Evolutionary conservation across 2,797 vertebrate species (phyloP).

Genomic region (Threskiornis aethiopicus): DNA sequence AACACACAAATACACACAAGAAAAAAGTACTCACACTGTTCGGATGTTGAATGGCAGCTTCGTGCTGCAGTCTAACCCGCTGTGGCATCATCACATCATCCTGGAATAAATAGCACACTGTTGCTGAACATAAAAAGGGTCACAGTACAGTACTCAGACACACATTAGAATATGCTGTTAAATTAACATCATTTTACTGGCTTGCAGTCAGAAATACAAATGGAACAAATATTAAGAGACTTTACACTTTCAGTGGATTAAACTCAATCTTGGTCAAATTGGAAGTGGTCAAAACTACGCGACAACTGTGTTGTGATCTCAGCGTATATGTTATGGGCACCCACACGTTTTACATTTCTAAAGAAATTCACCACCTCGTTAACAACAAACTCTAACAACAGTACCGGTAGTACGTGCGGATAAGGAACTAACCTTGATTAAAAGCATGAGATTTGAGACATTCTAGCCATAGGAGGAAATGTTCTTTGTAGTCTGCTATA

Average conservation of each 20-base stretch:
- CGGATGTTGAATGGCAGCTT: constrained; percentile 78
- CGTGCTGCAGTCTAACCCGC: constrained; percentile 86
- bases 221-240: not conserved
- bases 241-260: not conserved
- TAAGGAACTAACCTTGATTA: not conserved
- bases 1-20: constrained; percentile 32
- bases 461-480: not conserved
- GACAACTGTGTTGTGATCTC: not conserved
- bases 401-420: not conserved
- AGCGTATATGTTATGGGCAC: not conserved
- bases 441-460: not conserved
- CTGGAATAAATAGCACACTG: constrained; percentile 73
- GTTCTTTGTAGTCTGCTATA: not conserved
- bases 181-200: constrained; percentile 48
- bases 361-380: not conserved
- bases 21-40: constrained; percentile 80
- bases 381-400: not conserved
- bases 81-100: constrained; percentile 94
- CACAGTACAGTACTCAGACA: constrained; percentile 15
- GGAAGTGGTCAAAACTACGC: not conserved
- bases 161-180: constrained; percentile 23
- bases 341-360: not conserved
- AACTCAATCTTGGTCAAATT: not conserved
- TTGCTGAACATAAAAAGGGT: constrained; percentile 23
- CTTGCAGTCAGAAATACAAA: constrained; percentile 31